Conservation (phyloP, 2,888 invertebrate genomes). For the Scelioninae gen. 1 region DNA sequence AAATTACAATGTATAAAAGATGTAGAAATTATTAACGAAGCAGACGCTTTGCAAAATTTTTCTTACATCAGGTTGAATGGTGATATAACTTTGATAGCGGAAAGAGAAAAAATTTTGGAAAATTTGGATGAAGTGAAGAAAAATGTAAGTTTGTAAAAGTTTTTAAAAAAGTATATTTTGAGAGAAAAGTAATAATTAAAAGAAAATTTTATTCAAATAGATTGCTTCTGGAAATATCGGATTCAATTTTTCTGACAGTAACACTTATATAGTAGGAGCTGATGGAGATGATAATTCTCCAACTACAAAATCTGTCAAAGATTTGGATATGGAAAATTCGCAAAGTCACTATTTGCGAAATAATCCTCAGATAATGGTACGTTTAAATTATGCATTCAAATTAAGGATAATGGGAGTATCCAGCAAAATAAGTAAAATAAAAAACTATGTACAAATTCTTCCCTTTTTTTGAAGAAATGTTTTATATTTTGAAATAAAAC, state of each 20-base stretch:
- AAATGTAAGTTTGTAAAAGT: no score
- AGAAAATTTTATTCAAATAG: conserved; percentile 78
- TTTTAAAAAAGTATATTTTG: no score
- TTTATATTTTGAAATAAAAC: no score
- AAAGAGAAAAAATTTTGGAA: conserved; percentile 85
- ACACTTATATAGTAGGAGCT: conserved; percentile 88
- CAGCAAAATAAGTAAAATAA: no score
- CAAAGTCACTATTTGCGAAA: conserved; percentile 71
- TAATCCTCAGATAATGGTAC: conserved; percentile 73
- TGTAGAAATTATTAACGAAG: conserved; percentile 87
- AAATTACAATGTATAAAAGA: conserved; percentile 88
- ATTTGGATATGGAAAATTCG: conserved; percentile 72
- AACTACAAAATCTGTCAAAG: conserved; percentile 73
- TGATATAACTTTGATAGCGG: conserved; percentile 87
- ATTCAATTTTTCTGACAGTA: conserved; percentile 88
- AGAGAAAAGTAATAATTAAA: no score
- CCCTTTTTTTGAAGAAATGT: no score
- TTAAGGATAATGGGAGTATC: no score
- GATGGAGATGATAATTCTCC: conserved; percentile 85
- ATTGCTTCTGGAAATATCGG: conserved; percentile 90
- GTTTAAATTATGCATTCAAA: no score
- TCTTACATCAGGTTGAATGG: conserved; percentile 89
- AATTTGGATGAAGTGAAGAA: conserved; percentile 88
- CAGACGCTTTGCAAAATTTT: conserved; percentile 89
- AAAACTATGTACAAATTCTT: no score